Base-by-base conservation (phyloP, 2,797 vertebrate species). In the Avahi laniger region DNA sequence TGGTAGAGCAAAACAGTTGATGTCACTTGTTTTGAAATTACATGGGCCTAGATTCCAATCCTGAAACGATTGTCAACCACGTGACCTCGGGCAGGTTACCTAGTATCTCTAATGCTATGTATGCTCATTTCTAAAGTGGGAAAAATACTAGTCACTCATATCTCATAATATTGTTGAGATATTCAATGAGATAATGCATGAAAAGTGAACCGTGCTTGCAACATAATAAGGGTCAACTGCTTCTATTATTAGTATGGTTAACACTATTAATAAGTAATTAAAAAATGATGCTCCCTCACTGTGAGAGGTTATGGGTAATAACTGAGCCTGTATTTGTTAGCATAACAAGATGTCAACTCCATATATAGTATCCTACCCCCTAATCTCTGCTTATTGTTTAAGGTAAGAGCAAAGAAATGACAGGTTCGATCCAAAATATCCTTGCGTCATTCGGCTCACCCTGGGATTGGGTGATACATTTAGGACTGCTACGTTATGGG, bases 211-310 rank as follows among this genome's bases (percentile, higher is more conserved):
- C 10, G 3, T 63, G 33, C 33, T 35, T 70, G 6, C 14, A 90
- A 33, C 24, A 22, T 67, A 92, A 94, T 41, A 87, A 89, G 86
- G 43, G 24, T 78, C 54, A 61, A 15, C 61, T 43, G 41, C 54
- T 92, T 89, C 33, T 94, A 46, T 89, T 96, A 46, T 86, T 89
- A 80, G 73, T 81, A 65, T 88, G 87, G 61, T 82, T 85, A 90
- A 69, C n/a, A 54, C 33, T 67, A 43, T 82, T 91, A 81, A 46
- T 80, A 87, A 87, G 41, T 50, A 63, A 90, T 50, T 69, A 52
- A 78, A 43, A 93, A 84, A 59, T 48, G 20, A 69, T 91, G 6
- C 24, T 75, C 7, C 70, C 82, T 91, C 30, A 38, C 20, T 67
- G 24, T 72, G 26, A 90, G 75, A 91, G 43, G 8, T 79, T 96